These are phyloP conservation scores for Cotesia congregata DNA, from an alignment of 2,888 invertebrate genomes.

Conservation along the genomic window DNA sequence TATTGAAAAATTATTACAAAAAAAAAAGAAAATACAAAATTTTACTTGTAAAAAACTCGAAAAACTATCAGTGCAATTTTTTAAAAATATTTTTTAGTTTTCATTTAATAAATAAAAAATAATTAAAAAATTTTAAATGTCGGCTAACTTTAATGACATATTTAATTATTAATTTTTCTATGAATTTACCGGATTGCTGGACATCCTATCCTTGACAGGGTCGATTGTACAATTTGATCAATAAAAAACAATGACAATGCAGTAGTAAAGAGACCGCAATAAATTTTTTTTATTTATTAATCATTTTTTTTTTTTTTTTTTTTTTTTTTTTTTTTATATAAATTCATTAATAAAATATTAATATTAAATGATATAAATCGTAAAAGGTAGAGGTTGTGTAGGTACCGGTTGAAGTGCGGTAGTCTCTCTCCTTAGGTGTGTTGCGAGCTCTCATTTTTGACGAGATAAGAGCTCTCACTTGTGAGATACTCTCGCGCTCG, in stretches of 20 bases:
- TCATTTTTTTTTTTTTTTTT: background rate
- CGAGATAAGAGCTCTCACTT: slow-evolving; percentile 64
- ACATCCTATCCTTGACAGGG: background rate
- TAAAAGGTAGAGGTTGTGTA: slow-evolving; percentile 65
- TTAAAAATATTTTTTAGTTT: too few relatives aligned
- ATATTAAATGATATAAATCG: slow-evolving; percentile 36
- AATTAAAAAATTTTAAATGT: too few relatives aligned
- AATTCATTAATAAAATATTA: slow-evolving; percentile 22
- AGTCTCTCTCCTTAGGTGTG: slow-evolving; percentile 67
- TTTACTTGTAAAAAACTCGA: too few relatives aligned
- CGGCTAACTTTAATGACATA: too few relatives aligned
- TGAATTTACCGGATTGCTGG: background rate
- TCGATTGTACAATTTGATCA: background rate
- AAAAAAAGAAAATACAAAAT: too few relatives aligned
- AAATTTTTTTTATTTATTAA: background rate
- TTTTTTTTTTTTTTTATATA: too few relatives aligned
- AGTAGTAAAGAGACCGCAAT: background rate
- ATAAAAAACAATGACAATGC: slow-evolving; percentile 1
- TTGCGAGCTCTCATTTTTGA: slow-evolving; percentile 62
- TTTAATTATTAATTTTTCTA: background rate
- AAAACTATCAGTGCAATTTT: too few relatives aligned
- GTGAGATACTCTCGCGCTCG: slow-evolving; percentile 50
- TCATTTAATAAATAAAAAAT: too few relatives aligned
- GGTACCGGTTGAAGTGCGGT: slow-evolving; percentile 69
- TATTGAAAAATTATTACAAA: too few relatives aligned